A percentile compares a stretch with the other conserved stretches of the same genome.
phyloP scores from a whole-genome alignment of 1,140 invertebrate species.

The Caenorhabditis inopinata region DNA sequence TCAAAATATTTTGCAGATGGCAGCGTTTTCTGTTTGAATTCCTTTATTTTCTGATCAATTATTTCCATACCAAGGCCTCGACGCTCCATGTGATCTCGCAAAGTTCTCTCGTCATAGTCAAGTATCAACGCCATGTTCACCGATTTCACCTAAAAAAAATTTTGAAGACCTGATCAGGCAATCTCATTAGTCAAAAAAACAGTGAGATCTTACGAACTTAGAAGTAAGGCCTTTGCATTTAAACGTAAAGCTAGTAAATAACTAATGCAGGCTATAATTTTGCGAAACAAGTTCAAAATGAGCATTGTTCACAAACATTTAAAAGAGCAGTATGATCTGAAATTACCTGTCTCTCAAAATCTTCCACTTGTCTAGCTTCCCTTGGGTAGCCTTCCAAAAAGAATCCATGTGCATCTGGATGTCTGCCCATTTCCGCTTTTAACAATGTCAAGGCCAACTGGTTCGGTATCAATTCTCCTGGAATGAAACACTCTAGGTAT shows the following conservation, averaged over 20 bases:
- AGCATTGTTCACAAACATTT: no score
- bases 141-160: constrained; percentile 54
- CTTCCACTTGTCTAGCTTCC: constrained; percentile 65
- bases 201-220: no score
- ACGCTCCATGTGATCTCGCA: constrained; percentile 60
- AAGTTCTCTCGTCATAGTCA: constrained; percentile 64
- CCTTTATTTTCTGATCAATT: constrained; percentile 62
- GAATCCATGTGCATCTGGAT: constrained; percentile 59
- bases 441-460: constrained; percentile 60
- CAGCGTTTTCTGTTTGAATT: constrained; percentile 64
- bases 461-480: constrained; percentile 65
- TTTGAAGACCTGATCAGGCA: background rate
- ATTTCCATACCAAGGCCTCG: constrained; percentile 57
- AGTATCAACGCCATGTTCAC: constrained; percentile 65
- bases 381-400: constrained; percentile 60
- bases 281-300: no score
- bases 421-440: constrained; percentile 65
- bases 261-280: no score
- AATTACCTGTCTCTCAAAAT: constrained; percentile 61
- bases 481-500: background rate
- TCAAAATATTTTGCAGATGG: constrained; percentile 65
- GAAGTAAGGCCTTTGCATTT: no score
- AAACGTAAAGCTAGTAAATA: no score
- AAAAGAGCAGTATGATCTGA: no score
- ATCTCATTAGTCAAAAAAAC: no score